These are phyloP conservation scores for Rhynchonycteris naso DNA, from an alignment of 2,797 vertebrate species.

Conservation along the genomic window DNA sequence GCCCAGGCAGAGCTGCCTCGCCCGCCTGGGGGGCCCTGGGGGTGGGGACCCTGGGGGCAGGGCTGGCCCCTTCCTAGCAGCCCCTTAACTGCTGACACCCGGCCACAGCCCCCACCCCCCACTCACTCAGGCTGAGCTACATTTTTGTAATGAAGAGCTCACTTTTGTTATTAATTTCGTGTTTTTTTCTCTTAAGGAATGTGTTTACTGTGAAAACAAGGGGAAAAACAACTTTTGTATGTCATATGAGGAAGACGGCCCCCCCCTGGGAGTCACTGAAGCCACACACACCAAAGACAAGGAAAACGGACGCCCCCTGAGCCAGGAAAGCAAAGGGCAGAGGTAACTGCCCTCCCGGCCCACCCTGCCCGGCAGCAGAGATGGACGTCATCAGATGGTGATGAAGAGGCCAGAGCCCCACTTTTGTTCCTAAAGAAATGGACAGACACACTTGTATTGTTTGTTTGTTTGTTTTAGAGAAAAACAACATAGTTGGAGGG, in stretches of 20 bases:
- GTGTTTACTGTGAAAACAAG: conserved; percentile 86
- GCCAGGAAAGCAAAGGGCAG: conserved; percentile 76
- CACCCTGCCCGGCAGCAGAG: not conserved
- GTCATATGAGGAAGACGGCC: conserved; percentile 86
- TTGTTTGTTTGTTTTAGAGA: conserved; percentile 80
- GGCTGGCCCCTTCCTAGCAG: not conserved
- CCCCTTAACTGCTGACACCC: accelerated
- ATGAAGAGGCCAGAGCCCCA: conserved; percentile 59
- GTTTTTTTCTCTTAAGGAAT: conserved; percentile 81
- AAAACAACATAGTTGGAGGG: conserved; percentile 51
- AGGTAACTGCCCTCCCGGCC: conserved; percentile 65
- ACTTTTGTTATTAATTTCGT: not conserved
- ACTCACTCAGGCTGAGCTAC: accelerated
- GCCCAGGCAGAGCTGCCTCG: not conserved
- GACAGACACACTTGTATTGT: conserved; percentile 51
- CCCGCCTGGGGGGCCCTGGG: not conserved
- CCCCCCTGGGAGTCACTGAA: conserved; percentile 89
- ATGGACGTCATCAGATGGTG: conserved; percentile 24
- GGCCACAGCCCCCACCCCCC: not conserved
- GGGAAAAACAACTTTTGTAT: conserved; percentile 79
- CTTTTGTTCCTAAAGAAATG: conserved; percentile 74
- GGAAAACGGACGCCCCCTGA: conserved; percentile 57
- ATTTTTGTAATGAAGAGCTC: accelerated
- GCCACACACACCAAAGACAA: conserved; percentile 85
- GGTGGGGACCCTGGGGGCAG: not conserved